phyloP scores from a whole-genome alignment of 2,888 invertebrate genomes.

The Latrodectus elegans region DNA sequence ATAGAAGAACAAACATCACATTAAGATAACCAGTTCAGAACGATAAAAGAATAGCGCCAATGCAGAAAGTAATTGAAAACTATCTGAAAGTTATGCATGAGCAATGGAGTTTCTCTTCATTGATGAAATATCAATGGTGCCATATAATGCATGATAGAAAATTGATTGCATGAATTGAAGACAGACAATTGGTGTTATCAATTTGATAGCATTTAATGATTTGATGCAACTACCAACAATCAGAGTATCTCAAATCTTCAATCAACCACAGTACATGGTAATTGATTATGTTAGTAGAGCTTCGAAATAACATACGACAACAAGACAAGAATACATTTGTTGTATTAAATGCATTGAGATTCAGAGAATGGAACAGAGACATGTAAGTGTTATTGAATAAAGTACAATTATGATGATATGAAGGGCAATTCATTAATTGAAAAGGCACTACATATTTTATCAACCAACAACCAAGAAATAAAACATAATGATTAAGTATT shows the following conservation, averaged over 20 bases:
- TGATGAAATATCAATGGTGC: slow-evolving; percentile 26
- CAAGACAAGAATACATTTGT: slow-evolving; percentile 38
- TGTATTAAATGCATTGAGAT: slow-evolving; percentile 4
- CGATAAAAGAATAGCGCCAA: slow-evolving; percentile 23
- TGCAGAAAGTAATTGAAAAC: slow-evolving; percentile 17
- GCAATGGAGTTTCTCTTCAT: slow-evolving; percentile 21
- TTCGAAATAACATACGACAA: slow-evolving; percentile 28
- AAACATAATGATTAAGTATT: too few relatives aligned
- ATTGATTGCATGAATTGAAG: slow-evolving; percentile 34
- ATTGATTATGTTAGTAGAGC: slow-evolving; percentile 20
- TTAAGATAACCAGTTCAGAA: slow-evolving; percentile 40
- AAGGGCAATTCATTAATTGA: too few relatives aligned
- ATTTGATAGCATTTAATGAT: slow-evolving; percentile 30
- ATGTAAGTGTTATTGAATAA: too few relatives aligned
- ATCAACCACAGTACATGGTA: slow-evolving; percentile 24
- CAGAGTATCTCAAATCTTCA: slow-evolving; percentile 40
- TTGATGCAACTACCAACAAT: slow-evolving; percentile 40
- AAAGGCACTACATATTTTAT: too few relatives aligned
- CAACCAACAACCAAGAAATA: too few relatives aligned
- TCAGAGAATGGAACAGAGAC: too few relatives aligned
- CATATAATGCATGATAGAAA: slow-evolving; percentile 25
- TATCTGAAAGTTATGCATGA: slow-evolving; percentile 32
- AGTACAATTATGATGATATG: too few relatives aligned
- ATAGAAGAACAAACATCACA: slow-evolving; percentile 17
- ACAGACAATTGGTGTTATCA: slow-evolving; percentile 29